Base-by-base conservation (phyloP, 2,113 vertebrate genomes). In the Solea solea region DNA sequence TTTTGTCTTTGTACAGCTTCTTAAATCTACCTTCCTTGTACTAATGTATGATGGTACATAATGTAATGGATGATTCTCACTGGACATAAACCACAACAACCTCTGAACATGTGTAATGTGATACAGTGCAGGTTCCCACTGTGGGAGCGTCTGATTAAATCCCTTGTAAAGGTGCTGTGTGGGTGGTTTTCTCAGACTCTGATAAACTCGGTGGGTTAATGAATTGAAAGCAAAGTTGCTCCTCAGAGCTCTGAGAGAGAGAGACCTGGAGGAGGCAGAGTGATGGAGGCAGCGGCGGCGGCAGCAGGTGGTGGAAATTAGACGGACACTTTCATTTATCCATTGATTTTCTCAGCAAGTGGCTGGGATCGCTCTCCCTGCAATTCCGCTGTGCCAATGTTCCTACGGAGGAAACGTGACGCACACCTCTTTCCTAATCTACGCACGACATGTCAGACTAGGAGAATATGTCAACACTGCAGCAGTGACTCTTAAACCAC, bases 301-400 rank as follows among this genome's bases (percentile, higher is more conserved):
- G 81, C 44, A 25, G 50, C 16, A 44, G 53, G 69, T 61, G 50
- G 61, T 62, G 57, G 65, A 76, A 82, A 80, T 58, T 57, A 87
- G 52, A 60, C 3, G 12, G 53, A 77, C 60, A 61, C 21, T 56
- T 86, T 88, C 76, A 81, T 83, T 76, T 78, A 80, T 83, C 85
- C 70, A 84, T 80, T 7, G 51, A 78, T 80, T 83, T 76, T 48
- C 60, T 80, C 65, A n/a, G 51, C 75, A 73, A 85, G 75, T 72
- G 83, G 73, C 79, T 61, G 53, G 49, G 46, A 48, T 58, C 12
- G 14, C 53, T 64, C 50, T 59, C 54, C 44, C 16, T 61, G 73
- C 34, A 34, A 74, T 75, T 42, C 62, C 7, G 10, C 56, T 50
- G 8, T 46, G 4, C 16, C 40, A 67, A 49, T 56, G 48, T 8